A percentile compares a stretch with the other conserved stretches of the same genome.
Evolutionary conservation across 2,888 invertebrate genomes (phyloP).

Genomic region (Caenorhabditis sp.): DNA sequence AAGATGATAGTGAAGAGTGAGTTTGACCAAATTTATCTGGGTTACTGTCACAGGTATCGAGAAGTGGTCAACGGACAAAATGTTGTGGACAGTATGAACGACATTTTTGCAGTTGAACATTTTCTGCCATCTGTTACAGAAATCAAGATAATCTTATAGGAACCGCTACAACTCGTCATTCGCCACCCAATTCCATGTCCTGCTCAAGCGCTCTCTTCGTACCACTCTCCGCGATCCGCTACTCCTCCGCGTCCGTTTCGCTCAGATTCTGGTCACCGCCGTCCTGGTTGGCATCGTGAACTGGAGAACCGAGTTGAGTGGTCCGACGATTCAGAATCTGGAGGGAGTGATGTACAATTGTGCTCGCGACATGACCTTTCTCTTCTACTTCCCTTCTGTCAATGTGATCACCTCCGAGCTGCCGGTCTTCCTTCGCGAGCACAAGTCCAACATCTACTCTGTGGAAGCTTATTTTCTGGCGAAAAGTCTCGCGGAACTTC

Average conservation of each 20-base stretch:
- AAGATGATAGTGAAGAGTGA: constrained; percentile 33
- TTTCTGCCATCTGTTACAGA: no score
- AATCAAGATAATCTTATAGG: constrained; percentile 11
- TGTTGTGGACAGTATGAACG: no score
- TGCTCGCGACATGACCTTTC: constrained; percentile 90
- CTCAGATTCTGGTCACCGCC: constrained; percentile 88
- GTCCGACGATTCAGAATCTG: constrained; percentile 73
- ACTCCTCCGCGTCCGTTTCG: constrained; percentile 91
- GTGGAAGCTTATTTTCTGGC: constrained; percentile 93
- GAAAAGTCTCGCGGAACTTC: constrained; percentile 90
- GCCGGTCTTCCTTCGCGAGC: constrained; percentile 92
- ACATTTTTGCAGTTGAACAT: no score
- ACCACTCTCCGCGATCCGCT: constrained; percentile 93
- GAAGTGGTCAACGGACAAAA: no score
- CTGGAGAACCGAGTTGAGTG: constrained; percentile 65
- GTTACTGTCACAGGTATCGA: no score
- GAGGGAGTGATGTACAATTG: constrained; percentile 80
- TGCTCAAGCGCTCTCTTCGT: constrained; percentile 93
- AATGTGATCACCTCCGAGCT: constrained; percentile 93
- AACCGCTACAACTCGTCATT: constrained; percentile 91
- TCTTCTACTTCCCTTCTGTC: constrained; percentile 94
- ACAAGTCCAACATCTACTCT: constrained; percentile 93
- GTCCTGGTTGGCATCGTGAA: constrained; percentile 76
- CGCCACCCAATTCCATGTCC: constrained; percentile 92
- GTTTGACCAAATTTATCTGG: no score